These are phyloP conservation scores for Omphaloscelis lunosa DNA, from an alignment of 2,888 invertebrate genomes.

Conservation along the genomic window DNA sequence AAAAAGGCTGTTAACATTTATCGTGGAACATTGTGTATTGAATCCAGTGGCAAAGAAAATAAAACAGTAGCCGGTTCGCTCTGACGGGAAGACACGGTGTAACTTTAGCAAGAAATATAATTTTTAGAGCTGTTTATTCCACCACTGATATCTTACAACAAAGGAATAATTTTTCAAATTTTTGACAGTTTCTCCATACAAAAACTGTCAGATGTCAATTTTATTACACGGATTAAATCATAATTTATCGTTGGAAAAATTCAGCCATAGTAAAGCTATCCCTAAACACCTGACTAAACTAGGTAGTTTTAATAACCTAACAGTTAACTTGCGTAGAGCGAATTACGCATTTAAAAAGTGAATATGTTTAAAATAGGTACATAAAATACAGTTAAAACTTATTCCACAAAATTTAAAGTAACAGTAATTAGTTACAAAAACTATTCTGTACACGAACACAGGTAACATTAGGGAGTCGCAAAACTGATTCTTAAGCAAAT, in stretches of 20 bases:
- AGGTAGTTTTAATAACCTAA: neutral
- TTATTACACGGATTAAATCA: neutral
- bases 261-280: neutral
- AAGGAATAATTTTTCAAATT: too few species aligned
- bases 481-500: too few species aligned
- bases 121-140: neutral
- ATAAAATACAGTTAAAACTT: neutral
- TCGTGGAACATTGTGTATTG: neutral
- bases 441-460: neutral
- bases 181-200: neutral
- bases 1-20: conserved; percentile 11
- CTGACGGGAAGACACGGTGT: neutral
- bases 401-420: neutral
- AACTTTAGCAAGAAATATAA: neutral
- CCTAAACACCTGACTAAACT: neutral
- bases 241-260: neutral
- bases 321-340: neutral
- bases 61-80: neutral
- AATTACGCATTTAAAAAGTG: neutral
- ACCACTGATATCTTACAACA: too few species aligned
- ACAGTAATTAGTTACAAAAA: too few species aligned
- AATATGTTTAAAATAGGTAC: neutral
- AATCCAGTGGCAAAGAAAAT: conserved; percentile 19
- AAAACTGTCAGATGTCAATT: neutral
- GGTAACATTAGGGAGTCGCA: neutral